Base-by-base conservation (phyloP, 2,113 vertebrate genomes). In the Cisticola juncidis region DNA sequence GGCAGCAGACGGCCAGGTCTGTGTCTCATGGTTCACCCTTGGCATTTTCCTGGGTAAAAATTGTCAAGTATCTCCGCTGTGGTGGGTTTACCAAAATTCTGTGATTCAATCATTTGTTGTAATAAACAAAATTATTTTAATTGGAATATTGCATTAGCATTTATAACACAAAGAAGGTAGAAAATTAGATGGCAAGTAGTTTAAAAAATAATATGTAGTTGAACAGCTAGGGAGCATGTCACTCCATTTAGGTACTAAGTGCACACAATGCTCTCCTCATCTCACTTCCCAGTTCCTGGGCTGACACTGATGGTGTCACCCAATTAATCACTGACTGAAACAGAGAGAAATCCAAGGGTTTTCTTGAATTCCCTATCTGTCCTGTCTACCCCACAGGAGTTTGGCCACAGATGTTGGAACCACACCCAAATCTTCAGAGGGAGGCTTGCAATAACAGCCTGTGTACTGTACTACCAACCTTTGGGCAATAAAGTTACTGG, bases 261-360 rank as follows among this genome's bases (percentile, higher is more conserved):
- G 2, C 14, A 36, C 4, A 28, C 3, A 50, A 21, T 2, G 2
- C 11, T 29, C 33, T 50, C 4, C 10, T 65, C 8, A 1, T 53
- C 18, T 69, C 42, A 42, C 18, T 66, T 94, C 22, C 15, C 53
- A 1, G 18, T 61, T 81, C 53, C 48, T 54, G 33, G 51, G 9
- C 19, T 90, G 23, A 65, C 23, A 47, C 4, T 36, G 20, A 26
- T 5, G 1, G 12, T 65, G 9, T 69, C 18, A 83, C 16, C 3
- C 35, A 66, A 12, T 0, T 1, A 74, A 29, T 65, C 26, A 47
- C 7, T 42, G 12, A 64, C 4, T 44, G 14, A 12, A 25, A 25
- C 2, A 65, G 18, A 58, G 14, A 84, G 28, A 68, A 81, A 58
- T 36, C 12, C 38, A 70, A 71, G 29, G 25, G 9, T 62, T 35